Evolutionary conservation across 1,140 invertebrate genomes (phyloP).

Genomic region (Samia ricini): DNA sequence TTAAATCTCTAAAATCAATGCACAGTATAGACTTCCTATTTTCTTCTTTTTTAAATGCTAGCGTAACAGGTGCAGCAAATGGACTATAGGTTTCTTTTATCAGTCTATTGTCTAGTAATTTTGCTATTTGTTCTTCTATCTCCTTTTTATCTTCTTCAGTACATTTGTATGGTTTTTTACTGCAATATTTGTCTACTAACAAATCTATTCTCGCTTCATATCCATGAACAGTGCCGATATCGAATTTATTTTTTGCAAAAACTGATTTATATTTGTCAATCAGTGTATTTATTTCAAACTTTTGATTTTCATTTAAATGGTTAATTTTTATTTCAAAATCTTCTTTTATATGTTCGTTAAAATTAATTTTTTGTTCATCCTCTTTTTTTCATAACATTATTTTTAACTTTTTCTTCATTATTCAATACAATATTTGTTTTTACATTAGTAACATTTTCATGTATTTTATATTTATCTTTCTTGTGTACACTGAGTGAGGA

Average conservation of each 20-base stretch:
- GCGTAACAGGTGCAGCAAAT: conserved; percentile 19
- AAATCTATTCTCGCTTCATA: conserved; percentile 40
- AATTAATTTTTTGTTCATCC: conserved; percentile 22
- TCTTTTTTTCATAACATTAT: conserved; percentile 7
- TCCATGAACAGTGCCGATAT: conserved; percentile 24
- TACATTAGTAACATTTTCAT: background rate
- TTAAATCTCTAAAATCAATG: conserved; percentile 38
- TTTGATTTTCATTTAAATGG: conserved; percentile 29
- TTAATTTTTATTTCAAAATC: conserved; percentile 35
- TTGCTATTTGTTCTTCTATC: conserved; percentile 41
- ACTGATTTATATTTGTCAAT: conserved; percentile 35
- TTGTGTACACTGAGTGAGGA: no score
- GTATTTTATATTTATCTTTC: no score
- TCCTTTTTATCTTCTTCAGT: conserved; percentile 36
- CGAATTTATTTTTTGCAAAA: conserved; percentile 42
- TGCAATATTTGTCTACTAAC: conserved; percentile 28
- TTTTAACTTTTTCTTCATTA: conserved; percentile 10
- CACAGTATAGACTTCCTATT: conserved; percentile 32
- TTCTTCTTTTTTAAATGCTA: conserved; percentile 48
- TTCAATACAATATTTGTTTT: background rate
- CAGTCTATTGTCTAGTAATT: conserved; percentile 35
- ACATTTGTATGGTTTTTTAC: conserved; percentile 44
- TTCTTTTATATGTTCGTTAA: conserved; percentile 36
- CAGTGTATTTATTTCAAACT: conserved; percentile 29
- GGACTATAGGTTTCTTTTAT: conserved; percentile 14